These are phyloP conservation scores for Myxocyprinus asiaticus DNA, from an alignment of 2,113 vertebrate genomes.

Conservation along the genomic window DNA sequence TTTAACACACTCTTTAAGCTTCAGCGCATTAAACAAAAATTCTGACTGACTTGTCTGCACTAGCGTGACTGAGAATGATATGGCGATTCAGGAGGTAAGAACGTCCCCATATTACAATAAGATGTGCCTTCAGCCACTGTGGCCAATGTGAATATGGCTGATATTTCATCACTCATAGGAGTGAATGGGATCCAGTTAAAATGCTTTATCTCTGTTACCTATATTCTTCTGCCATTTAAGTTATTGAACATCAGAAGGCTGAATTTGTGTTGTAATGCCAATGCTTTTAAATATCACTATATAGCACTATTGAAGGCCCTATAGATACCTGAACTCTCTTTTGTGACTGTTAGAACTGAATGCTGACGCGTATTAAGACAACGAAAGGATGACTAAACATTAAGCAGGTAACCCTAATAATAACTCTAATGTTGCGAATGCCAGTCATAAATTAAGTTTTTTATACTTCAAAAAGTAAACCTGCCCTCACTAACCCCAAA, in stretches of 20 bases:
- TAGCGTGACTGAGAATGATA: constrained; percentile 95
- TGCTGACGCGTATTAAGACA: constrained; percentile 96
- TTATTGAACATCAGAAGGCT: constrained; percentile 89
- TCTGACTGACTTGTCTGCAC: constrained; percentile 94
- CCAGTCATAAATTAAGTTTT: constrained; percentile 94
- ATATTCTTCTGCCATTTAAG: constrained; percentile 62
- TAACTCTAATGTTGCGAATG: constrained; percentile 93
- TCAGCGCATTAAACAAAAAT: constrained; percentile 95
- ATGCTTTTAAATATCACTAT: constrained; percentile 83
- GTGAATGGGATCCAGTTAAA: constrained; percentile 82
- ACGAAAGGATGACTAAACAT: constrained; percentile 98
- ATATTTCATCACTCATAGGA: constrained; percentile 77
- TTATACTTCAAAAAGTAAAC: constrained; percentile 99
- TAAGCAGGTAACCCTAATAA: constrained; percentile 99
- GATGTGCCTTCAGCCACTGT: constrained; percentile 82
- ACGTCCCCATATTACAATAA: constrained; percentile 82
- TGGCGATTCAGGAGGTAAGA: constrained; percentile 99
- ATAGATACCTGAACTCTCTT: constrained; percentile 93
- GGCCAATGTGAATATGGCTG: no score
- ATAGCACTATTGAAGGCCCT: constrained; percentile 84
- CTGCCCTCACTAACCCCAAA: constrained; percentile 88
- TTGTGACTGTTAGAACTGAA: constrained; percentile 97
- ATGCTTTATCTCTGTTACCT: constrained; percentile 86
- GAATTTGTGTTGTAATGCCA: constrained; percentile 93
- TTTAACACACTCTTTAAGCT: constrained; percentile 92